phyloP scores from a whole-genome alignment of 2,113 vertebrate genomes.

The Callipepla squamata region DNA sequence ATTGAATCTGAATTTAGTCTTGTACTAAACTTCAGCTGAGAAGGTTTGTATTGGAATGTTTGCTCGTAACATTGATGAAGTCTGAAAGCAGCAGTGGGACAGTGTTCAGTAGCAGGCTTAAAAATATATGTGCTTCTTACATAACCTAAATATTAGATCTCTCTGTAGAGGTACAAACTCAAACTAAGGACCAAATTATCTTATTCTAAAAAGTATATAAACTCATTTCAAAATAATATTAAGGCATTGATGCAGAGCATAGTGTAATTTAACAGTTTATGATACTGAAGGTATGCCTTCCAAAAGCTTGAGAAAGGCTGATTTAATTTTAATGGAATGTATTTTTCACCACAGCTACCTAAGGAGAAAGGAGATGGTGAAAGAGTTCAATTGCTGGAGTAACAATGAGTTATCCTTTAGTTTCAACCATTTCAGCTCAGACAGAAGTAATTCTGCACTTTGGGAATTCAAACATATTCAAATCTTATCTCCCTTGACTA shows the following conservation, averaged over 20 bases:
- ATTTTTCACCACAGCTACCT: background rate
- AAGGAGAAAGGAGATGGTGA: background rate
- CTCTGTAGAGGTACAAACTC: background rate
- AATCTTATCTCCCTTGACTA: rapidly evolving
- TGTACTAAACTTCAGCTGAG: background rate
- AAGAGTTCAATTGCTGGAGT: background rate
- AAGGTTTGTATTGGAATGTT: background rate
- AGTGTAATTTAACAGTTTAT: background rate
- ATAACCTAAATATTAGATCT: background rate
- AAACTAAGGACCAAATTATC: background rate
- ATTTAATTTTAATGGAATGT: background rate
- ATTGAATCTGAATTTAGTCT: background rate
- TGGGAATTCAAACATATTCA: background rate
- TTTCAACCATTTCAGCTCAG: background rate
- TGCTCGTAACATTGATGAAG: background rate
- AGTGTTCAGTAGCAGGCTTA: background rate
- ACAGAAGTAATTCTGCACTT: background rate
- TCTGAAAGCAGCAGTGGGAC: background rate
- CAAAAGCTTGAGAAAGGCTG: background rate
- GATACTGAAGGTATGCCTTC: background rate
- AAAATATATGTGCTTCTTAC: background rate
- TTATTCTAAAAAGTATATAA: background rate
- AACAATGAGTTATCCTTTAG: rapidly evolving
- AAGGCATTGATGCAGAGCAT: background rate
- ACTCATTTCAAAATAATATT: background rate